Percentiles rank a stretch among this genome's conserved stretches.
phyloP scores from a whole-genome alignment of 2,888 invertebrate genomes.

The Leuctra nigra region DNA sequence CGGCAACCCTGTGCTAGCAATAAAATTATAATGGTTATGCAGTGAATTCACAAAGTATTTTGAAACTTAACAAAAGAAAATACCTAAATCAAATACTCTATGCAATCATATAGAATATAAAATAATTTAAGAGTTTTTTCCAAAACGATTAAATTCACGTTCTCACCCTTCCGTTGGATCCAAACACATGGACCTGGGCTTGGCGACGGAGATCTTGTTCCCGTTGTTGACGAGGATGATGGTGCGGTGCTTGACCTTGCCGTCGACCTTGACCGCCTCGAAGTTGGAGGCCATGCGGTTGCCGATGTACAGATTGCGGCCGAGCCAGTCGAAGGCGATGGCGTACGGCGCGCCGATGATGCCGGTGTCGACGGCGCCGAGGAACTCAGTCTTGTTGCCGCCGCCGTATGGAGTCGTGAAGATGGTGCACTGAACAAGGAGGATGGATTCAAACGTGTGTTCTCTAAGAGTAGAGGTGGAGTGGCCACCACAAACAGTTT shows the following conservation, averaged over 20 bases:
- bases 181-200: constrained; percentile 79
- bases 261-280: constrained; percentile 80
- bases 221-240: constrained; percentile 88
- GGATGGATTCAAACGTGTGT: too few species aligned
- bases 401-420: constrained; percentile 79
- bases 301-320: constrained; percentile 88
- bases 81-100: too few species aligned
- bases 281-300: constrained; percentile 86
- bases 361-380: constrained; percentile 68
- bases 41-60: too few species aligned
- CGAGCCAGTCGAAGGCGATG: constrained; percentile 95
- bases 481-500: too few species aligned
- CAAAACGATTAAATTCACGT: too few species aligned
- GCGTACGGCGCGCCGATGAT: constrained; percentile 85
- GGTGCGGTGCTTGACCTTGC: constrained; percentile 73
- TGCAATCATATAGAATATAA: too few species aligned
- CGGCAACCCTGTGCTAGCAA: too few species aligned
- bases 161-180: constrained; percentile 86
- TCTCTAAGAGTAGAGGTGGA: too few species aligned
- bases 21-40: too few species aligned
- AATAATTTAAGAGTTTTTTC: too few species aligned
- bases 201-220: constrained; percentile 74
- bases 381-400: constrained; percentile 74
- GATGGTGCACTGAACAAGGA: constrained; percentile 75
- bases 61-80: too few species aligned